phyloP scores from a whole-genome alignment of 2,888 invertebrate genomes.

The Amaurobius ferox region DNA sequence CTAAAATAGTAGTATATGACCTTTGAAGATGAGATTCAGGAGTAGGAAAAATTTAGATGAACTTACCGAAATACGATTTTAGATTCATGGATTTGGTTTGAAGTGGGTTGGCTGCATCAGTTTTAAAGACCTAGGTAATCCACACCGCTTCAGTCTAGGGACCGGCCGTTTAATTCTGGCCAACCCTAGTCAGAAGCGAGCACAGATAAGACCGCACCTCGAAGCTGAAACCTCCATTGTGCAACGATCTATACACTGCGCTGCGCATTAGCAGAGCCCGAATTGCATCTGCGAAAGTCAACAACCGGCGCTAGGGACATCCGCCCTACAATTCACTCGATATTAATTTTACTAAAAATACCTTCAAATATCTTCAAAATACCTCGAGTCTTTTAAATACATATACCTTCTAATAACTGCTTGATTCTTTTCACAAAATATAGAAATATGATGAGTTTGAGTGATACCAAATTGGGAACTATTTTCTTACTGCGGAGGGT shows the following conservation, averaged over 20 bases:
- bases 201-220: constrained; percentile 54
- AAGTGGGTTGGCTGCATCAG: constrained; percentile 50
- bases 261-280: constrained; percentile 61
- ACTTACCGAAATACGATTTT: constrained; percentile 55
- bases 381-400: neutral
- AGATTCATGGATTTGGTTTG: constrained; percentile 46
- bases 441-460: too few relatives aligned
- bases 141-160: constrained; percentile 68
- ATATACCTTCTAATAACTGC: too few relatives aligned
- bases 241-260: constrained; percentile 66
- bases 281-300: constrained; percentile 69
- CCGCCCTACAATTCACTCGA: constrained; percentile 31
- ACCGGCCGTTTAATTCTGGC: constrained; percentile 64
- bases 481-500: constrained; percentile 49
- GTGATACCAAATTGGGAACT: constrained; percentile 7
- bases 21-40: neutral
- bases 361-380: neutral
- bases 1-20: neutral
- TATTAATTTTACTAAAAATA: neutral
- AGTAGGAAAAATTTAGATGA: neutral
- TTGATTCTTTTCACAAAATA: too few relatives aligned
- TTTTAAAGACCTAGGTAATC: constrained; percentile 36
- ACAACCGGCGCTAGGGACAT: constrained; percentile 66
- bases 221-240: constrained; percentile 65
- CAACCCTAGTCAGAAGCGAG: constrained; percentile 69